phyloP scores from a whole-genome alignment of 2,113 vertebrate species.

The Poeciliopsis turrubarensis region DNA sequence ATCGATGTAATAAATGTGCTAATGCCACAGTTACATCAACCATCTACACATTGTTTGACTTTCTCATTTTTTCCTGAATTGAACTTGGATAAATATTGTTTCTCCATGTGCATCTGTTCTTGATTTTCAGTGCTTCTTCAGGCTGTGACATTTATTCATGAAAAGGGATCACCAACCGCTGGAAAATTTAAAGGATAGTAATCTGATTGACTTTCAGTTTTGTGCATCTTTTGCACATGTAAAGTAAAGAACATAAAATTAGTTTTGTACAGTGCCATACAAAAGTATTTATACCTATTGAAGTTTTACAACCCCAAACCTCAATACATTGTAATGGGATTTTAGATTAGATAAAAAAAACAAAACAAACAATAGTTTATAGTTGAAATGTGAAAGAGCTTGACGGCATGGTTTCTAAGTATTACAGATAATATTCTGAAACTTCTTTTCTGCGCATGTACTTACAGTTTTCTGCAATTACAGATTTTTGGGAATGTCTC shows the following conservation, averaged over 20 bases:
- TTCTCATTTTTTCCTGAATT: slow-evolving; percentile 31
- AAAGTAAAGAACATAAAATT: background rate
- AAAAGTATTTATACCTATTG: background rate
- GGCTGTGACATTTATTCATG: slow-evolving; percentile 13
- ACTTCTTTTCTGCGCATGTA: background rate
- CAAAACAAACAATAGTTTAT: background rate
- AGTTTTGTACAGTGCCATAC: background rate
- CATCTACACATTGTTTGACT: slow-evolving; percentile 43
- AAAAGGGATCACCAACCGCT: slow-evolving; percentile 1
- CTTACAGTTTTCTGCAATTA: background rate
- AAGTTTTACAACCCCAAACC: background rate
- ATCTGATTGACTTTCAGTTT: slow-evolving; percentile 31
- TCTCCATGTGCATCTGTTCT: slow-evolving; percentile 49
- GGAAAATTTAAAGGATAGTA: slow-evolving; percentile 36
- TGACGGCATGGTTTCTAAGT: background rate
- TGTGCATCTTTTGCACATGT: background rate
- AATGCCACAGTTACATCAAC: slow-evolving; percentile 20
- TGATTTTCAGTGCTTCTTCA: slow-evolving; percentile 40
- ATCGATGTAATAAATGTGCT: background rate
- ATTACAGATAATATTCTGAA: background rate
- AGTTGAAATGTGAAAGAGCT: accelerated
- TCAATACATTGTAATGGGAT: background rate
- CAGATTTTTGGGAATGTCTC: background rate
- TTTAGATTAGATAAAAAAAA: background rate
- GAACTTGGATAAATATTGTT: slow-evolving; percentile 44